Percentiles rank a stretch among this genome's conserved stretches.
phyloP scores from a whole-genome alignment of 92 coral and sea anemone species.

The Palythoa heliodiscus region DNA sequence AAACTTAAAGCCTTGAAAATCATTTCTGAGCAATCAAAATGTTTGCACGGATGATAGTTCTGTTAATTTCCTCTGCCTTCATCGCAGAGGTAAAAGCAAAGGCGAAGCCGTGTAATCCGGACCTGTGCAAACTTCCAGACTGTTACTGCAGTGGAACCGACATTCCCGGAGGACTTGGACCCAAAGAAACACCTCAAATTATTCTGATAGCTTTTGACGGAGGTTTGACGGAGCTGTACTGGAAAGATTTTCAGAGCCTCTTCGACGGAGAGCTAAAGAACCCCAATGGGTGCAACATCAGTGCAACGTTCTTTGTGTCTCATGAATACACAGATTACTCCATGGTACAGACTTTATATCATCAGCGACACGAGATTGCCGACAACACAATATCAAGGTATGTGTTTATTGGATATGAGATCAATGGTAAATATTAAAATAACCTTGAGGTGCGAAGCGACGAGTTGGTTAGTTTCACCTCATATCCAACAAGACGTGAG shows the following conservation, averaged over 20 bases:
- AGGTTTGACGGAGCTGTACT: conserved; percentile 52
- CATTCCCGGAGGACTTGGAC: conserved; percentile 64
- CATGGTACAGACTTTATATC: conserved; percentile 59
- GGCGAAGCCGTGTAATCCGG: conserved; percentile 43
- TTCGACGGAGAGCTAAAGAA: conserved; percentile 60
- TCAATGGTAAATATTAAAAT: too few species aligned
- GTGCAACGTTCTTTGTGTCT: conserved; percentile 75
- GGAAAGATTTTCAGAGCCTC: conserved; percentile 51
- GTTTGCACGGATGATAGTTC: not conserved
- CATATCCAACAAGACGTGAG: too few species aligned
- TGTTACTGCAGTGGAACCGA: conserved; percentile 66
- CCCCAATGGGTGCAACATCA: conserved; percentile 69
- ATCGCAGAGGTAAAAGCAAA: not conserved
- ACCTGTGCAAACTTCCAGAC: conserved; percentile 66
- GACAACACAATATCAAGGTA: conserved; percentile 62
- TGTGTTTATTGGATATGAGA: too few species aligned
- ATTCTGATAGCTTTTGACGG: conserved; percentile 61
- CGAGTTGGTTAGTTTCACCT: too few species aligned
- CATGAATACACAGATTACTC: conserved; percentile 71
- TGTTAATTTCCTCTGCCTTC: not conserved
- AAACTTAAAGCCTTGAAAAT: not conserved
- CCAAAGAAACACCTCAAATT: conserved; percentile 62
- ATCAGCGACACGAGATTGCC: conserved; percentile 71
- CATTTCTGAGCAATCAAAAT: not conserved
- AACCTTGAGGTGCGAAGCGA: too few species aligned